Conservation (phyloP, 2,113 vertebrate genomes). For the Heterotis niloticus region DNA sequence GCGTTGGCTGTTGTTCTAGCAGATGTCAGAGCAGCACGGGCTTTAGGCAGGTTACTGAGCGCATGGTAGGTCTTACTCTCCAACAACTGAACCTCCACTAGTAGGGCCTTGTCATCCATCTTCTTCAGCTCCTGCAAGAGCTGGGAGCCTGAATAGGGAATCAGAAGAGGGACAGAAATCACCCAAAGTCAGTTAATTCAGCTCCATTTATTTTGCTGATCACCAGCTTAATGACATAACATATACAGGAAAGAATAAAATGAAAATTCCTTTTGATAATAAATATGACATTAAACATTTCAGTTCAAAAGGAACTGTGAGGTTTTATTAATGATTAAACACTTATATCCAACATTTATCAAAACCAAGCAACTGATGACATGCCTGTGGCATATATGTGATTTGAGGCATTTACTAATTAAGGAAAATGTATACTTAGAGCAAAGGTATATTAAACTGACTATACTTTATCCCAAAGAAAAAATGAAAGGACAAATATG, state of each 20-base stretch:
- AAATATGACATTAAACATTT: no score
- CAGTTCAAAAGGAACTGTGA: no score
- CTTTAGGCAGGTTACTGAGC: conserved; percentile 96
- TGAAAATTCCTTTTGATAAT: neutral
- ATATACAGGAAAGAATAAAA: neutral
- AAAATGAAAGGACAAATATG: neutral
- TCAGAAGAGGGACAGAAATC: neutral
- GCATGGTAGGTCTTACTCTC: conserved; percentile 99
- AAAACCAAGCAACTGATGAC: no score
- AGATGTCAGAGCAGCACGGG: conserved; percentile 94
- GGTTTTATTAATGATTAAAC: no score
- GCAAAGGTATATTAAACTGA: no score
- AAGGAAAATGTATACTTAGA: no score
- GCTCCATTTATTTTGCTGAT: neutral
- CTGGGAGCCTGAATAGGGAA: conserved; percentile 73
- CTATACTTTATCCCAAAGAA: no score
- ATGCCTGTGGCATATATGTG: no score
- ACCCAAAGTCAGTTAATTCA: no score
- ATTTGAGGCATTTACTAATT: no score
- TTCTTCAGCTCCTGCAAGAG: conserved; percentile 93
- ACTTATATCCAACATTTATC: no score
- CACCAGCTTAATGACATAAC: neutral
- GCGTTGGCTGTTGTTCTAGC: conserved; percentile 96
- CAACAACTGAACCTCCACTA: conserved; percentile 95
- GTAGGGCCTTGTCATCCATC: conserved; percentile 97